Evolutionary conservation across 2,888 invertebrate species (phyloP).

Genomic region (Rambutsinella grinnellia): DNA sequence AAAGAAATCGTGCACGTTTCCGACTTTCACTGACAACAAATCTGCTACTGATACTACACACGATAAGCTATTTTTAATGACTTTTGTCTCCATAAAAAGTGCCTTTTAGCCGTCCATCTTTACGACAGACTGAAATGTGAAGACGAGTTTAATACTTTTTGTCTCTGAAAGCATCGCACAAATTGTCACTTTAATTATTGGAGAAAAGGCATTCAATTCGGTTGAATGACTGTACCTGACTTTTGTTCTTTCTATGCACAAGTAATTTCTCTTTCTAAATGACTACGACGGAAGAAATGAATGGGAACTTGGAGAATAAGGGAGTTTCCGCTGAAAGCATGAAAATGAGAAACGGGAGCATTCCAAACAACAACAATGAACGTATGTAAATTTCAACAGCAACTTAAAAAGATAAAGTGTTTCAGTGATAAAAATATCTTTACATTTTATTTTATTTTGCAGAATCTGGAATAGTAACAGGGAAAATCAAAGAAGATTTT

Average conservation of each 20-base stretch:
- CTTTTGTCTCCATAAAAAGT: too few relatives aligned
- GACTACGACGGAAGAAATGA: conserved; percentile 22
- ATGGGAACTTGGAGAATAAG: conserved; percentile 23
- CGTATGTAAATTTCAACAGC: conserved; percentile 5
- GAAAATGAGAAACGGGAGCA: conserved; percentile 30
- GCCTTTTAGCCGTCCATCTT: not conserved
- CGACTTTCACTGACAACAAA: too few relatives aligned
- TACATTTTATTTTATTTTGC: too few relatives aligned
- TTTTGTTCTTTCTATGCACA: too few relatives aligned
- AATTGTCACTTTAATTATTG: too few relatives aligned
- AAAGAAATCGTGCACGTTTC: not conserved
- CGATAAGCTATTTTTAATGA: too few relatives aligned
- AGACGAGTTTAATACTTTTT: too few relatives aligned
- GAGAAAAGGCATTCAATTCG: too few relatives aligned
- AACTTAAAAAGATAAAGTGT: not conserved
- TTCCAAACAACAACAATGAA: conserved; percentile 34
- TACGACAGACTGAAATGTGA: not conserved
- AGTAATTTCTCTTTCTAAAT: not conserved
- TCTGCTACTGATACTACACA: too few relatives aligned
- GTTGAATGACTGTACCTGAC: not conserved
- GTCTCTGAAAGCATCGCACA: too few relatives aligned
- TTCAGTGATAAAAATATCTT: too few relatives aligned
- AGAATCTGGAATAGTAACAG: conserved; percentile 22
- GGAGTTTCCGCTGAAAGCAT: conserved; percentile 2
- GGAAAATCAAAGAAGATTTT: conserved; percentile 50